phyloP scores from a whole-genome alignment of 2,797 vertebrate genomes.

The Myotis findleyi region DNA sequence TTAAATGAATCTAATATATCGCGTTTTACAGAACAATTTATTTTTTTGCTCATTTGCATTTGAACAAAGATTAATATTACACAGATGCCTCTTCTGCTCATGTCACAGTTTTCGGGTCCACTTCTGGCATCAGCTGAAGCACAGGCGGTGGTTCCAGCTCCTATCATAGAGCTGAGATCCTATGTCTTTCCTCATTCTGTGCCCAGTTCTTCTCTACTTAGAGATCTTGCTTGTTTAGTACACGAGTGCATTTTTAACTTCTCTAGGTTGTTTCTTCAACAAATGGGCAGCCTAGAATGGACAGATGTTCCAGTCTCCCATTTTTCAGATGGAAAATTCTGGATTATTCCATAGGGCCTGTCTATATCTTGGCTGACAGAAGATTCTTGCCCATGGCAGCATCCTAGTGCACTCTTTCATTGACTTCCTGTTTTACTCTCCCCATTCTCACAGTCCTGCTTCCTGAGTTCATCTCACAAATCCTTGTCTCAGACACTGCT shows the following conservation, averaged over 20 bases:
- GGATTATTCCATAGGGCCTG: neutral
- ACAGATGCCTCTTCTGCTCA: neutral
- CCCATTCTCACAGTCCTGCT: neutral
- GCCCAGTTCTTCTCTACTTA: neutral
- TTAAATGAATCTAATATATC: neutral
- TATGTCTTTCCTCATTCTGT: neutral
- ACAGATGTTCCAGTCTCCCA: neutral
- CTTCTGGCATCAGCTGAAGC: neutral
- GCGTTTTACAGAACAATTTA: neutral
- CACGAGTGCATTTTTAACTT: neutral
- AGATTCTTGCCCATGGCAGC: neutral
- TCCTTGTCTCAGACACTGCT: neutral
- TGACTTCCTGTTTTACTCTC: neutral
- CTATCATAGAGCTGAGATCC: neutral
- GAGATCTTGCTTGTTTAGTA: neutral
- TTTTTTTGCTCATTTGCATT: neutral
- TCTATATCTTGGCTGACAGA: neutral
- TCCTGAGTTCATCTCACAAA: neutral
- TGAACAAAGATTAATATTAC: neutral
- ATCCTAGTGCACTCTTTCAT: neutral
- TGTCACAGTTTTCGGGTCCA: neutral
- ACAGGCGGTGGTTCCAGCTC: neutral
- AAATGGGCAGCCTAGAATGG: neutral
- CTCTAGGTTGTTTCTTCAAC: neutral
- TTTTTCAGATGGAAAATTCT: neutral